These are phyloP conservation scores for Cyprinodon brontotheroides DNA, from an alignment of 2,113 vertebrate species.

Conservation along the genomic window DNA sequence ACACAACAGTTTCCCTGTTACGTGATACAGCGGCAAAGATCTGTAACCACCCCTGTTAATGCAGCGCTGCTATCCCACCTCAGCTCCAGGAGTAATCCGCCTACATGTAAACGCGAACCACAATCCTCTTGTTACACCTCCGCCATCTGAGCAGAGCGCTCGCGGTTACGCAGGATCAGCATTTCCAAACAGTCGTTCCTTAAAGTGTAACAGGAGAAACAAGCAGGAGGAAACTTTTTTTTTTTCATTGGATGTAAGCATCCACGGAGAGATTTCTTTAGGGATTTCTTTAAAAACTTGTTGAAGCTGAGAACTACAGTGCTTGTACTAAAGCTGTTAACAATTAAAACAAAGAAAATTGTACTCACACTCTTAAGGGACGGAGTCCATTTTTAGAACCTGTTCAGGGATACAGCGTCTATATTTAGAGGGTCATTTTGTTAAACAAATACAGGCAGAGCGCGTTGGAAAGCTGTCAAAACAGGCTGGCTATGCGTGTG, in stretches of 20 bases:
- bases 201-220: neutral
- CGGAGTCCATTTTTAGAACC: slow-evolving; percentile 63
- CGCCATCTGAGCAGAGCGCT: neutral
- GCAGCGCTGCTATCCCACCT: slow-evolving; percentile 16
- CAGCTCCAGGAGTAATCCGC: slow-evolving; percentile 12
- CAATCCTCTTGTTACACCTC: slow-evolving; percentile 20
- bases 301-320: neutral
- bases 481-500: slow-evolving; percentile 44
- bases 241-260: neutral
- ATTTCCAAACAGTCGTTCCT: neutral
- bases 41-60: slow-evolving; percentile 3
- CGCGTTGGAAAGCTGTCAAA: slow-evolving; percentile 52
- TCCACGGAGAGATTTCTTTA: neutral
- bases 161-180: neutral
- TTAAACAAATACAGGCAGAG: slow-evolving; percentile 67
- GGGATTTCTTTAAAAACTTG: neutral
- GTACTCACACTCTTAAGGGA: slow-evolving; percentile 4
- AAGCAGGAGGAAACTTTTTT: neutral
- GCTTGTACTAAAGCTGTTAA: neutral
- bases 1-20: slow-evolving; percentile 2
- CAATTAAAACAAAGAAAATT: neutral
- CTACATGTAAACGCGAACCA: neutral
- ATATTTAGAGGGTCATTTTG: slow-evolving; percentile 67
- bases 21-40: neutral
- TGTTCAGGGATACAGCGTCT: slow-evolving; percentile 42